phyloP scores from a whole-genome alignment of 2,888 invertebrate species.

The Drosophila paranaensis region DNA sequence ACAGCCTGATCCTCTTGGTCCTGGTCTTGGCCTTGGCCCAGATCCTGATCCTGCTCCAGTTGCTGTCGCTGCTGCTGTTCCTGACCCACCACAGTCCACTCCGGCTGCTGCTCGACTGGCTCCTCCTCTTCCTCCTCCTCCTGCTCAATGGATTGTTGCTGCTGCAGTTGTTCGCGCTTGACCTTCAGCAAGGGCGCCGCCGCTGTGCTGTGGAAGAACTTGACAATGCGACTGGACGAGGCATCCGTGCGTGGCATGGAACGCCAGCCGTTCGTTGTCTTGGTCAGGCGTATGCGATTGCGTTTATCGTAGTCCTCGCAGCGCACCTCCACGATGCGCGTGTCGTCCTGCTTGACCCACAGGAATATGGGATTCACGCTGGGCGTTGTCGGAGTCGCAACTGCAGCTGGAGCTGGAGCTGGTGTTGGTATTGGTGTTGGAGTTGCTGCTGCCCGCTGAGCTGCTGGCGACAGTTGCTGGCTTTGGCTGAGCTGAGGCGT shows the following conservation, averaged over 20 bases:
- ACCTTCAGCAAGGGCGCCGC: constrained; percentile 83
- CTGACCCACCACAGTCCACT: constrained; percentile 25
- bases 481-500: constrained; percentile 6
- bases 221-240: constrained; percentile 80
- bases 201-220: constrained; percentile 80
- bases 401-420: neutral
- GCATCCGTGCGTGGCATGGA: constrained; percentile 91
- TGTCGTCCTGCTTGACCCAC: constrained; percentile 93
- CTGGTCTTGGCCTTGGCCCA: neutral
- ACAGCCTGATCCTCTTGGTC: constrained; percentile 32
- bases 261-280: constrained; percentile 92
- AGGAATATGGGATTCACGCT: constrained; percentile 91
- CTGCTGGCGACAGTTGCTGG: neutral
- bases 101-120: constrained; percentile 10
- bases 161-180: constrained; percentile 77
- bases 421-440: neutral
- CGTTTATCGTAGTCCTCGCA: constrained; percentile 95
- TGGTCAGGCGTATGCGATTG: constrained; percentile 93
- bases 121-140: constrained; percentile 16
- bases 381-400: constrained; percentile 44
- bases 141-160: constrained; percentile 38
- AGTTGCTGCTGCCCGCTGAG: neutral
- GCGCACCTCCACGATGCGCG: constrained; percentile 92
- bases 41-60: constrained; percentile 20
- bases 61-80: constrained; percentile 13